Conservation (phyloP, 2,113 vertebrate species). For the Cacatua alba region DNA sequence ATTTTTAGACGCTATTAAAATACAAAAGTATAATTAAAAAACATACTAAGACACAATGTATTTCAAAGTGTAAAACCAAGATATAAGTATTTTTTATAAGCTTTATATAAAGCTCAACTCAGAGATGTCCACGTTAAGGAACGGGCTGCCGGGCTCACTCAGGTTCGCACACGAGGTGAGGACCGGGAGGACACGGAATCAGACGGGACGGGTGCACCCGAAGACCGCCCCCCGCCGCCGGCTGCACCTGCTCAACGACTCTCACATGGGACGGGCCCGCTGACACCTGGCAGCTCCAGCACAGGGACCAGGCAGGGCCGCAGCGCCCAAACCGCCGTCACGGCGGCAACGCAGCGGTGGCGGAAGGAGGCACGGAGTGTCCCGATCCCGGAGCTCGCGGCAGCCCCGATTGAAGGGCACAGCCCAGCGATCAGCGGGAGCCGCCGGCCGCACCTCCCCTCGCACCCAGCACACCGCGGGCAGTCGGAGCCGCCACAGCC, state of each 20-base stretch:
- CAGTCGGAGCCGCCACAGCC: too few relatives aligned
- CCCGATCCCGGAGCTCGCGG: not conserved
- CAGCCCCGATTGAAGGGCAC: not conserved
- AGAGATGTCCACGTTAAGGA: not conserved
- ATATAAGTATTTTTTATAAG: not conserved
- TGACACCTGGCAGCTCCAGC: not conserved
- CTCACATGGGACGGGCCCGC: not conserved
- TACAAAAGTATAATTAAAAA: not conserved
- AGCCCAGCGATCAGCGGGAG: not conserved
- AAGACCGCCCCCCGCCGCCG: not conserved
- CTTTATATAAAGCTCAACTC: not conserved
- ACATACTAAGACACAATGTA: accelerated
- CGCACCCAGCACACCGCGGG: too few relatives aligned
- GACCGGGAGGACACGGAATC: not conserved
- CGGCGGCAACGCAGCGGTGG: not conserved
- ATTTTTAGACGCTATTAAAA: not conserved
- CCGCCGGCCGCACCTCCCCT: not conserved
- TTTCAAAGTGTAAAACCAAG: not conserved
- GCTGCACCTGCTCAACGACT: not conserved
- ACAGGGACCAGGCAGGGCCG: not conserved
- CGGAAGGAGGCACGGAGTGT: not conserved
- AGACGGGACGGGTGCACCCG: not conserved
- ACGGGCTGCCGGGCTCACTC: not conserved
- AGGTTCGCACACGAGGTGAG: not conserved
- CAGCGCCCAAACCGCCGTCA: not conserved